Conservation (phyloP, 2,113 vertebrate species). For the Rutilus rutilus region DNA sequence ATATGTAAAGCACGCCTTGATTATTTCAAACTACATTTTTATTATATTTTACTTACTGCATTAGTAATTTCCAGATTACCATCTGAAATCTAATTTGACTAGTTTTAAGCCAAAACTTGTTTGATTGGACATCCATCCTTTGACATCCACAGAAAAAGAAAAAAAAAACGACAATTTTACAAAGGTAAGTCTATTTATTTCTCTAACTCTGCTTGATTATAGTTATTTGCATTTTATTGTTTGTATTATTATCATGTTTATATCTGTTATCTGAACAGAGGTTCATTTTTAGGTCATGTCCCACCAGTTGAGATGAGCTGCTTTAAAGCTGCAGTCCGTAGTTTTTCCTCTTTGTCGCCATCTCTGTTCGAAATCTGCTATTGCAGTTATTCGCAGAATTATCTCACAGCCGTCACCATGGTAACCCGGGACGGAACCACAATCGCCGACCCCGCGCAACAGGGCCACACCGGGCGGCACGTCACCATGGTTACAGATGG, state of each 20-base stretch:
- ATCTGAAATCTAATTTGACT: not conserved
- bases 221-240: not conserved
- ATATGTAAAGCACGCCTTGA: not conserved
- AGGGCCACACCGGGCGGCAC: no score
- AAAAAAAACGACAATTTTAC: not conserved
- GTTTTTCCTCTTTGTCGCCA: no score
- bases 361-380: no score
- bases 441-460: no score
- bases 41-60: not conserved
- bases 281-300: not conserved
- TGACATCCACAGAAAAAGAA: not conserved
- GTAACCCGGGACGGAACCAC: no score
- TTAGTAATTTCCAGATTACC: not conserved
- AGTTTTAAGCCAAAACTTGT: not conserved
- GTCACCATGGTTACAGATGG: no score
- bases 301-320: not conserved
- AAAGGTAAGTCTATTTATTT: not conserved
- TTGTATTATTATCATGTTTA: not conserved
- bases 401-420: no score
- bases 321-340: no score
- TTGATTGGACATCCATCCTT: not conserved
- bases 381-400: no score
- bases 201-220: not conserved
- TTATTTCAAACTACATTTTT: not conserved
- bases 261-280: not conserved